These are phyloP conservation scores for Hemaris fuciformis DNA, from an alignment of 2,888 invertebrate genomes.

Conservation along the genomic window DNA sequence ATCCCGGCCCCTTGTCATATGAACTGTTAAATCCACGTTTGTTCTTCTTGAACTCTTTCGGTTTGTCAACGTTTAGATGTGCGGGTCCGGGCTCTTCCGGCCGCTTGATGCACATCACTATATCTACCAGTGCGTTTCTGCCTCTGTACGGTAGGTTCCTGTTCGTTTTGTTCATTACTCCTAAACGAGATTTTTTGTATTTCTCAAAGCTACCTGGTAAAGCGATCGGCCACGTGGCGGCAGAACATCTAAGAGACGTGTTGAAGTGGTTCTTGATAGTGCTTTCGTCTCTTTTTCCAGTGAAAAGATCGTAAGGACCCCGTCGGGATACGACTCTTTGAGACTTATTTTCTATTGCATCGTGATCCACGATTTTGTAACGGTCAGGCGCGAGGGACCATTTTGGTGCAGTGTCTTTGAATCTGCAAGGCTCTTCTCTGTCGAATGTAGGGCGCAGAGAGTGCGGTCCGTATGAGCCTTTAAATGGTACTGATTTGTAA, in stretches of 20 bases:
- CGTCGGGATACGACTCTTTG: conserved; percentile 60
- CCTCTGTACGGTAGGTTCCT: conserved; percentile 58
- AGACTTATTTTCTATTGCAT: conserved; percentile 56
- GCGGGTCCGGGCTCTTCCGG: conserved; percentile 79
- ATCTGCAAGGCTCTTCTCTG: conserved; percentile 62
- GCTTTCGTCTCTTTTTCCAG: conserved; percentile 71
- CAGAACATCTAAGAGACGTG: conserved; percentile 42
- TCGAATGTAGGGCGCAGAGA: conserved; percentile 57
- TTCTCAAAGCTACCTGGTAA: conserved; percentile 55
- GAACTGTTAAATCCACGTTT: conserved; percentile 62
- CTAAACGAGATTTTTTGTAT: conserved; percentile 55
- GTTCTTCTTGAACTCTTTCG: conserved; percentile 45
- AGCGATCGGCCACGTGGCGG: conserved; percentile 64
- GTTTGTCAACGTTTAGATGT: conserved; percentile 51
- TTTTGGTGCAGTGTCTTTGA: conserved; percentile 46
- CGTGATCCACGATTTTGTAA: conserved; percentile 61
- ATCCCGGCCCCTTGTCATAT: conserved; percentile 61
- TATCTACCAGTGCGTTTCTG: conserved; percentile 71
- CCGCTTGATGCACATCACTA: conserved; percentile 69
- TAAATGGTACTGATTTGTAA: conserved; percentile 51
- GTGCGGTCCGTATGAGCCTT: conserved; percentile 59
- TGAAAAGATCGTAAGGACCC: conserved; percentile 72
- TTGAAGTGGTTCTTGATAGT: conserved; percentile 80
- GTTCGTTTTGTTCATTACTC: conserved; percentile 65
- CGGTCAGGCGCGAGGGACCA: conserved; percentile 68